Evolutionary conservation across 2,113 vertebrate genomes (phyloP), one percentile per base, ranked within the genome.

Genomic region (Heliornis fulica): DNA sequence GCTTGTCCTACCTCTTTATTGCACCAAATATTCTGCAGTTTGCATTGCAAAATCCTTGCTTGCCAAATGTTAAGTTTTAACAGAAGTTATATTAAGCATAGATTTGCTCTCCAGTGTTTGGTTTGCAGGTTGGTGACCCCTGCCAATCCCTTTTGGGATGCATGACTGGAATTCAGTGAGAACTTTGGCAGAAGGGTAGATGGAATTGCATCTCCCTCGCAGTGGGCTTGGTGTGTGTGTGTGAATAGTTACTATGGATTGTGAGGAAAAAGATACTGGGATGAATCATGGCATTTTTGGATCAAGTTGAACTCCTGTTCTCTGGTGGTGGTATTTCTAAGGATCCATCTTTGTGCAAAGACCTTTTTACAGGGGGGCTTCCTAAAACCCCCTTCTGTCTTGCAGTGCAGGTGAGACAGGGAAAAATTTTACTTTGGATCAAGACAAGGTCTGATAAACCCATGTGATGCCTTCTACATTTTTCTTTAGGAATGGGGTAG

Each of bases 121-220:
- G 3, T 0, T 34, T 83, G 69, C 57, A 72, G 14, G 2, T 0
- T 36, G 80, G 74, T 86, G 50, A 10, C 21, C 23, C 9, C 4
- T 78, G 5, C 10, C 29, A 18, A 9, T 83, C 56, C 38, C 64
- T 75, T 78, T 70, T 22, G 50, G 68, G 38, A 51, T 81, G 8
- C 22, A 22, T 11, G 16, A 28, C 15, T 54, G 48, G 29, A 63
- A 51, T 63, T 31, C 26, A 38, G 8, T 23, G 40, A 84, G 36
- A 84, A n/a, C 11, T 78, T 83, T 45, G 4, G 38, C 31, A 5
- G 40, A 78, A 70, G 32, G 5, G 10, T 46, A 25, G 82, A 40
- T 7, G 25, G 38, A 78, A 46, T 64, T 68, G 7, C 18, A 15
- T 21, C 8, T 70, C 11, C 5, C 4, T 91, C 87, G 46, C 69